These are phyloP conservation scores for Lates calcarifer DNA, from an alignment of 2,113 vertebrate species.

Conservation along the genomic window DNA sequence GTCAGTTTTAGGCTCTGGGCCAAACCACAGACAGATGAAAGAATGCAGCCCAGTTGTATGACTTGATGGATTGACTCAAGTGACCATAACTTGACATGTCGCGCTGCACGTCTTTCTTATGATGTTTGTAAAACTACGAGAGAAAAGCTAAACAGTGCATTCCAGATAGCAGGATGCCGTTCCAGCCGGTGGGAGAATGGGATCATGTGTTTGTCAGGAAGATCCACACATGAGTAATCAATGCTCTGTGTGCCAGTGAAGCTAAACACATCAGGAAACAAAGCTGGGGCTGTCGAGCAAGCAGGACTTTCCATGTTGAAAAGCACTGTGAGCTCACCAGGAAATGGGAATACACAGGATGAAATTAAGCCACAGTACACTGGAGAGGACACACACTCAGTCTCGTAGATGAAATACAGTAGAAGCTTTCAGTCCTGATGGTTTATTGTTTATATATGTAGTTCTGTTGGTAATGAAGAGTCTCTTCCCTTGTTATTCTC, in stretches of 20 bases:
- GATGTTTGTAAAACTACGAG: slow-evolving; percentile 77
- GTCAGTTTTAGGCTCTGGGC: slow-evolving; percentile 34
- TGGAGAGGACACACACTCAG: slow-evolving; percentile 18
- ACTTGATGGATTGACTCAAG: slow-evolving; percentile 79
- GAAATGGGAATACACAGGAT: slow-evolving; percentile 76
- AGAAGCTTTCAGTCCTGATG: background rate
- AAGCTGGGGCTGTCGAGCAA: slow-evolving; percentile 68
- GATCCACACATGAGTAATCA: slow-evolving; percentile 83
- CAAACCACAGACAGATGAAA: slow-evolving; percentile 47
- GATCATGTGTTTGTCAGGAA: slow-evolving; percentile 84
- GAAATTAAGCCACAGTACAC: slow-evolving; percentile 48
- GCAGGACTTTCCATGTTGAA: slow-evolving; percentile 72
- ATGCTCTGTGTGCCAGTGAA: slow-evolving; percentile 71
- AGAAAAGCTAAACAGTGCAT: slow-evolving; percentile 81
- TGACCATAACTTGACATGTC: slow-evolving; percentile 72
- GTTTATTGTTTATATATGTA: background rate
- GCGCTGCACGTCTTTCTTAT: slow-evolving; percentile 70
- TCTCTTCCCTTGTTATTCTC: background rate
- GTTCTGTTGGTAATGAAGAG: background rate
- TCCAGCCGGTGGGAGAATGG: slow-evolving; percentile 67
- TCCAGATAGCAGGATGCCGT: slow-evolving; percentile 78
- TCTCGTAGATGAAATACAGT: slow-evolving; percentile 29
- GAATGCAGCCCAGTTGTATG: slow-evolving; percentile 62
- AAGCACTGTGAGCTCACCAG: slow-evolving; percentile 67
- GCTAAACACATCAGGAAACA: slow-evolving; percentile 79